Evolutionary conservation across 2,113 vertebrate species (phyloP).

Genomic region (Prionailurus viverrinus): DNA sequence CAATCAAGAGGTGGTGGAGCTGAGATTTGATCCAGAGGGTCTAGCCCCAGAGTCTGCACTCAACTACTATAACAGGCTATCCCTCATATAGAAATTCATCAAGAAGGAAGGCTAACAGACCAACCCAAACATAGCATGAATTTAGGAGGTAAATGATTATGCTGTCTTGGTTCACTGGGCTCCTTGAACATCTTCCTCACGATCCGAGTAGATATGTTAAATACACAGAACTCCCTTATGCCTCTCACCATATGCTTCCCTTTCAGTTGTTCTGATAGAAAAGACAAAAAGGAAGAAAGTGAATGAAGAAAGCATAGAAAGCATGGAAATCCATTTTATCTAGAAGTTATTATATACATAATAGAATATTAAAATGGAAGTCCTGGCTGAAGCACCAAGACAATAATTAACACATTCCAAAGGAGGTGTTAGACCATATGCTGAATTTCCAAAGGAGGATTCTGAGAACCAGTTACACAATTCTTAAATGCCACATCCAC

Average conservation of each 20-base stretch:
- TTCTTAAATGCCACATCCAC: conserved; percentile 36
- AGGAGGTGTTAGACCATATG: conserved; percentile 66
- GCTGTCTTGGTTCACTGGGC: background rate
- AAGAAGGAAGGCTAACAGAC: background rate
- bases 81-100: background rate
- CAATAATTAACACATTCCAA: conserved; percentile 68
- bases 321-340: conserved; percentile 23
- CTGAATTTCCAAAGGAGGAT: conserved; percentile 62
- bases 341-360: conserved; percentile 31
- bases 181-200: background rate
- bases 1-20: background rate
- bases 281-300: background rate
- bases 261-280: background rate
- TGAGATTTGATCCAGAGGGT: background rate
- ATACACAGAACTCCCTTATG: background rate
- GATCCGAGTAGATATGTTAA: background rate
- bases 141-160: background rate
- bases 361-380: conserved; percentile 60
- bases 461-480: conserved; percentile 34
- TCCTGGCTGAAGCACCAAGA: conserved; percentile 50
- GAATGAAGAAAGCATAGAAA: background rate
- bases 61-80: background rate
- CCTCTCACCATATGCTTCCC: background rate
- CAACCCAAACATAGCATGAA: background rate
- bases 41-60: background rate